These are phyloP conservation scores for Euplexia lucipara DNA, from an alignment of 2,888 invertebrate species.

Conservation along the genomic window DNA sequence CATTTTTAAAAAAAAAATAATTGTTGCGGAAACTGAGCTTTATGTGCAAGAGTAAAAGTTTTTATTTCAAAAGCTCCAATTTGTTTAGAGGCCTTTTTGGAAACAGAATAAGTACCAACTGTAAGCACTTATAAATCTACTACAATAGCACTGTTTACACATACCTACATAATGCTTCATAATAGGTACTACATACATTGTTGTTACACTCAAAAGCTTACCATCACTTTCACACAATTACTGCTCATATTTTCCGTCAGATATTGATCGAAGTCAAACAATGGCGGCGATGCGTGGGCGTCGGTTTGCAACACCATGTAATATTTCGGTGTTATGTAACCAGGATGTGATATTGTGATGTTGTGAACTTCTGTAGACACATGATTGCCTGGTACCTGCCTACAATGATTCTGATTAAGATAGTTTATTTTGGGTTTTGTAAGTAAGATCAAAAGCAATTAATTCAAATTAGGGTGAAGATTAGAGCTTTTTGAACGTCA, in stretches of 20 bases:
- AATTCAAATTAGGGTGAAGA: too few species aligned
- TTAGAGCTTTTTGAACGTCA: too few species aligned
- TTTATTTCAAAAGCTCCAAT: too few species aligned
- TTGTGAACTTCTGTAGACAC: conserved; percentile 31
- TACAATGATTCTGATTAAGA: conserved; percentile 31
- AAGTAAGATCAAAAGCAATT: too few species aligned
- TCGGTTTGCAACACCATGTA: conserved; percentile 58
- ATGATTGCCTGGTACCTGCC: conserved; percentile 51
- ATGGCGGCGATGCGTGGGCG: conserved; percentile 63
- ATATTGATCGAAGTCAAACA: conserved; percentile 64
- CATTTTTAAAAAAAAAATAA: too few species aligned
- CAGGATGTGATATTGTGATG: conserved; percentile 56
- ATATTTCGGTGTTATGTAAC: conserved; percentile 61
- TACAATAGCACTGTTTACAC: conserved; percentile 25
- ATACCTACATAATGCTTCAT: too few species aligned
- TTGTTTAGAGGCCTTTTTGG: background rate
- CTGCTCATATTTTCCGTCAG: conserved; percentile 57
- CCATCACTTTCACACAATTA: conserved; percentile 61
- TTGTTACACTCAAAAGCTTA: conserved; percentile 32
- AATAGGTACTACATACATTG: conserved; percentile 31
- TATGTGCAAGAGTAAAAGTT: too few species aligned
- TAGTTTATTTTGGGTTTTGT: conserved; percentile 14
- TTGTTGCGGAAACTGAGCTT: too few species aligned
- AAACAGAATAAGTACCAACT: background rate
- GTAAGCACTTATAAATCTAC: conserved; percentile 11